Percentiles rank a stretch among this genome's conserved stretches.
phyloP scores from a whole-genome alignment of 2,888 invertebrate species.

The Napeogenes inachia region DNA sequence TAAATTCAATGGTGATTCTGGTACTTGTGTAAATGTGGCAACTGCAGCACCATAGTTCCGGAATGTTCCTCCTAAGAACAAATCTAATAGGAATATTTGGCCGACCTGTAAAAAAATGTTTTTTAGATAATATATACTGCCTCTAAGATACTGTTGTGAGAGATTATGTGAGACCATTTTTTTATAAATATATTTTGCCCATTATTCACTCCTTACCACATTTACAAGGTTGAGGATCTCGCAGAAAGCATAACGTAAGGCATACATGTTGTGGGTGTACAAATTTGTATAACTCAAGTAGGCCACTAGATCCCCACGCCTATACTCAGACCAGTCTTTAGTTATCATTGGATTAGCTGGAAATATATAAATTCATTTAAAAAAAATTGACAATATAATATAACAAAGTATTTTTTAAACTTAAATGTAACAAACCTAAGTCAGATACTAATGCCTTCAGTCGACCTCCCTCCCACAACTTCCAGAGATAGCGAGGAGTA shows the following conservation, averaged over 20 bases:
- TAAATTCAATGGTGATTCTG: conserved; percentile 45
- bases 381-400: conserved; percentile 13
- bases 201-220: conserved; percentile 75
- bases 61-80: conserved; percentile 81
- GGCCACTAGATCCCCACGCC: conserved; percentile 74
- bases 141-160: background rate
- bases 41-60: conserved; percentile 78
- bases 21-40: conserved; percentile 63
- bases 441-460: conserved; percentile 78
- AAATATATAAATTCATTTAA: conserved; percentile 36
- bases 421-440: conserved; percentile 57
- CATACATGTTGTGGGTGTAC: conserved; percentile 80
- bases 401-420: too few species aligned
- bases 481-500: conserved; percentile 84
- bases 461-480: conserved; percentile 82
- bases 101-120: conserved; percentile 68
- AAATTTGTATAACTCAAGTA: conserved; percentile 77
- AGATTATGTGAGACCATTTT: too few species aligned
- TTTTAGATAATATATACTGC: background rate
- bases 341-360: conserved; percentile 75
- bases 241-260: conserved; percentile 81
- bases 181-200: too few species aligned
- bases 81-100: conserved; percentile 82
- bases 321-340: conserved; percentile 74
- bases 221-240: conserved; percentile 85